Evolutionary conservation across 2,888 invertebrate species (phyloP).

Genomic region (Drosophila dives): DNA sequence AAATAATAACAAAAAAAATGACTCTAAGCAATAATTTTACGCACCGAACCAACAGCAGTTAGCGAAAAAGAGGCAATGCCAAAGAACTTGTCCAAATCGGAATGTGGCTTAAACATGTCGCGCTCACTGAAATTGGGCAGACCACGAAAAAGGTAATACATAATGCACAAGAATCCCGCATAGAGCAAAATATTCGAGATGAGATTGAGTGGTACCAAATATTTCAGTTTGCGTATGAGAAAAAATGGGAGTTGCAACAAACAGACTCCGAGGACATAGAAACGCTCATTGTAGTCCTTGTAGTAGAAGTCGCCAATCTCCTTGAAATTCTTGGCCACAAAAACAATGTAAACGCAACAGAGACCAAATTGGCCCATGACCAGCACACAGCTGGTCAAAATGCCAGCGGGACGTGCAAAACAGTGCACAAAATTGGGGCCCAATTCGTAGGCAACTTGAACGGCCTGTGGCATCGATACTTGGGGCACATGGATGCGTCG

Average conservation of each 20-base stretch:
- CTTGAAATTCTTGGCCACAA: conserved; percentile 93
- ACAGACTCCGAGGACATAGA: conserved; percentile 86
- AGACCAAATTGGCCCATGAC: conserved; percentile 96
- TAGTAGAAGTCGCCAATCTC: conserved; percentile 88
- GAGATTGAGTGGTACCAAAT: conserved; percentile 95
- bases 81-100: conserved; percentile 91
- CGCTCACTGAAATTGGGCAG: conserved; percentile 85
- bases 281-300: conserved; percentile 84
- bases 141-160: conserved; percentile 91
- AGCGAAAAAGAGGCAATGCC: conserved; percentile 96
- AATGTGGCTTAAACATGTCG: conserved; percentile 83
- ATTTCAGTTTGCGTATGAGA: conserved; percentile 91
- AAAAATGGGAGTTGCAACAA: conserved; percentile 89
- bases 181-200: conserved; percentile 87
- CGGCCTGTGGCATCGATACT: conserved; percentile 69
- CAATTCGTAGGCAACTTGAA: conserved; percentile 52
- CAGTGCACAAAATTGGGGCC: conserved; percentile 63
- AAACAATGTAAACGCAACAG: conserved; percentile 97
- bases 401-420: conserved; percentile 49
- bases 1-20: accelerated
- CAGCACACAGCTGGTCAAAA: conserved; percentile 90
- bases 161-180: conserved; percentile 89
- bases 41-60: conserved; percentile 92
- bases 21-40: conserved; percentile 71
- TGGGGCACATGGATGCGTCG: conserved; percentile 60